Evolutionary conservation across 2,113 vertebrate species (phyloP), one percentile per base, ranked within the genome.

Genomic region (Neogobius melanostomus): DNA sequence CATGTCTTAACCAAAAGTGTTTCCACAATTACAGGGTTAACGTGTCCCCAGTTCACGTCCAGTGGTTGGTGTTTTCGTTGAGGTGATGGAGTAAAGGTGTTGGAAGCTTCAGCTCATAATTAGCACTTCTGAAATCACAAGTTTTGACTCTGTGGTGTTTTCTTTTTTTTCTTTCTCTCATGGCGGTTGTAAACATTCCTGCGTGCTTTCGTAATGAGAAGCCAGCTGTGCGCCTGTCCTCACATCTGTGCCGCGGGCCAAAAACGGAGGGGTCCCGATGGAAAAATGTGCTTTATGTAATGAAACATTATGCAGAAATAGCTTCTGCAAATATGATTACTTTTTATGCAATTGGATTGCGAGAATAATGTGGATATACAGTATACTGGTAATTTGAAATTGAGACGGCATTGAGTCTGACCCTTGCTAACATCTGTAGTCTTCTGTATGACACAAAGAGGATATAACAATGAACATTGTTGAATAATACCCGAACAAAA

Each of bases 181-280:
- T 68, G 74, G 59, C 11, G 56, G 42, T 68, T 62, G 83, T 87
- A 81, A 84, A 85, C 83, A 90, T 92, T 90, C 88, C 79, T 91
- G 10, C 6, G 63, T 8, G 53, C 63, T 70, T 74, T 80, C 42
- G 83, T 92, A 82, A 90, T 84, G 76, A 84, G 69, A 80, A 75
- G 80, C 64, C 85, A 89, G 84, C 82, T 90, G 82, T 63, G 60
- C 11, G 73, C 76, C 15, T 14, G 48, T 74, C 76, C 62, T 64
- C 69, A 56, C 46, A 64, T 66, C 68, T 50, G 56, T 64, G 60
- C 8, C 6, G 47, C 10, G 6, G 68, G 67, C 51, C 54, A 47
- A 17, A 36, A 8, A 10, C 50, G 56, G 53, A 28, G 52, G 50
- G 66, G 48, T 68, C 68, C 57, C 69, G 48, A 16, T 61, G 66